These are phyloP conservation scores for Peromyscus attwateri DNA, from an alignment of 2,797 vertebrate species.

Conservation along the genomic window DNA sequence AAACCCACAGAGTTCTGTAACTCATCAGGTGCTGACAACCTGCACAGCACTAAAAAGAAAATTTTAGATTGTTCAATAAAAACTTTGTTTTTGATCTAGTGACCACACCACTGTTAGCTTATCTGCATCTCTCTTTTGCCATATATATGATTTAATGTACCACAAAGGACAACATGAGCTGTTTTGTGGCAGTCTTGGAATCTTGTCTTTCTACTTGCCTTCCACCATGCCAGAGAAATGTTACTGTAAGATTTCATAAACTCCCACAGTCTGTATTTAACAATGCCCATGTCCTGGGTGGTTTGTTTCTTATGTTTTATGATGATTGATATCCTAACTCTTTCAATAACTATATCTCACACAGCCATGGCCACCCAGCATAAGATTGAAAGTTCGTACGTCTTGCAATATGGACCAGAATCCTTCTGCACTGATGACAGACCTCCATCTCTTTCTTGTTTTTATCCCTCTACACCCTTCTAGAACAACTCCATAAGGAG, in stretches of 20 bases:
- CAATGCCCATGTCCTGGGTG: rapidly evolving
- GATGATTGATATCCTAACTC: neutral
- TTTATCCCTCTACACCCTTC: neutral
- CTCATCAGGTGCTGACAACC: neutral
- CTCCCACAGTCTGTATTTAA: neutral
- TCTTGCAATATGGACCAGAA: neutral
- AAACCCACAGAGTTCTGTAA: conserved; percentile 39
- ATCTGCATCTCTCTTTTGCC: neutral
- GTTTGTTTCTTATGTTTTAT: neutral
- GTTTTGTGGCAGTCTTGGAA: neutral
- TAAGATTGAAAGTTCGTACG: neutral
- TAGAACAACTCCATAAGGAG: neutral
- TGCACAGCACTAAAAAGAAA: conserved; percentile 38
- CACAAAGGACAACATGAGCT: neutral
- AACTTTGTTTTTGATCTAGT: neutral
- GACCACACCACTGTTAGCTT: neutral
- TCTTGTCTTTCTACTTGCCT: neutral
- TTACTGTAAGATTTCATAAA: neutral
- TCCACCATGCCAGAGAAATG: neutral
- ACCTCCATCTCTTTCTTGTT: neutral
- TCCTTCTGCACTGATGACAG: neutral
- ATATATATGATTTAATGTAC: neutral
- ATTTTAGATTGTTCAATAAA: neutral
- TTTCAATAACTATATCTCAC: neutral
- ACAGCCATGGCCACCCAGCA: neutral